phyloP scores from a whole-genome alignment of 2,797 vertebrate species.

The Tapirus indicus region DNA sequence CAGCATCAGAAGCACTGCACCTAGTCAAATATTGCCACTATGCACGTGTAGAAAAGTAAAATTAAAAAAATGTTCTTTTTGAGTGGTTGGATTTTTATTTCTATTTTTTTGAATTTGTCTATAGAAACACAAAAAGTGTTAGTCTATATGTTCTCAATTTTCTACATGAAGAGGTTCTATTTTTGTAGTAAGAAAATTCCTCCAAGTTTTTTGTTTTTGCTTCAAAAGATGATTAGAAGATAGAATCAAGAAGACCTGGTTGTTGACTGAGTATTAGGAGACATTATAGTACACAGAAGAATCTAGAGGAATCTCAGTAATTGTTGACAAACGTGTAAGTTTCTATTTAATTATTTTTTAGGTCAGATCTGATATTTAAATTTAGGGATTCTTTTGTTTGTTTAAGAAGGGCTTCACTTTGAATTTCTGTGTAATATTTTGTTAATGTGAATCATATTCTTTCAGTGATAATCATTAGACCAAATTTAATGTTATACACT shows the following conservation, averaged over 20 bases:
- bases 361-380: conserved; percentile 10
- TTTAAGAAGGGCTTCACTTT: conserved; percentile 8
- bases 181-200: not conserved
- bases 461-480: not conserved
- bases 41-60: not conserved
- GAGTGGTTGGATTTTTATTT: not conserved
- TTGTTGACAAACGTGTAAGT: not conserved
- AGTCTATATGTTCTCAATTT: not conserved
- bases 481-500: not conserved
- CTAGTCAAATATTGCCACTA: not conserved
- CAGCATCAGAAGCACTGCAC: not conserved
- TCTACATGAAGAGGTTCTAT: not conserved
- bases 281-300: not conserved
- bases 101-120: not conserved
- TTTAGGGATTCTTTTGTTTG: not conserved
- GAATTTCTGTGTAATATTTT: conserved; percentile 16
- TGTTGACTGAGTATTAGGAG: conserved; percentile 1
- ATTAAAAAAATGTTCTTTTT: not conserved
- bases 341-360: conserved; percentile 29
- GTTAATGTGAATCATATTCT: not conserved
- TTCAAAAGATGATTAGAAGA: not conserved
- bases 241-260: not conserved
- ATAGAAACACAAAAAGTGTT: not conserved
- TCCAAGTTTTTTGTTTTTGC: not conserved
- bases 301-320: not conserved